phyloP scores from a whole-genome alignment of 2,888 invertebrate species.

The Erebia palarica region DNA sequence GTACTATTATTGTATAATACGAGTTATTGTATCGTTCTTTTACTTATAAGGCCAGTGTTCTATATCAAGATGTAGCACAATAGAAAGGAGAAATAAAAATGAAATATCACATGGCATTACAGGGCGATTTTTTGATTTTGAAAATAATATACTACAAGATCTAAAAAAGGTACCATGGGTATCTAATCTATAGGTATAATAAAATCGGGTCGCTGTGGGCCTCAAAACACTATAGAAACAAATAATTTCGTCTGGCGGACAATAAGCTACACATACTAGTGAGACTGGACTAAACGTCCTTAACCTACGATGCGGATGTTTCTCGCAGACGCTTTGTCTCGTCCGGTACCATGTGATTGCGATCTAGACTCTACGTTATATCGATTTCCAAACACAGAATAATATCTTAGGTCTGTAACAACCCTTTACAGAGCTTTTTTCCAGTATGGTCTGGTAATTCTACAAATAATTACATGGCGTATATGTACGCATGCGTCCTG shows the following conservation, averaged over 20 bases:
- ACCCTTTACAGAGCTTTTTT: not conserved
- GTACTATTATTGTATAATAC: not conserved
- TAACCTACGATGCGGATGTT: too few relatives aligned
- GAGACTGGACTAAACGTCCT: too few relatives aligned
- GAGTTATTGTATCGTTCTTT: constrained; percentile 2
- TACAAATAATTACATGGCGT: constrained; percentile 11
- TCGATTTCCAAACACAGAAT: too few relatives aligned
- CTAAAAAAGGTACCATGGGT: not conserved
- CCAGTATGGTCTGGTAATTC: not conserved
- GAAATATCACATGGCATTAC: constrained; percentile 33
- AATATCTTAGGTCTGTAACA: too few relatives aligned
- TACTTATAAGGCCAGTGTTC: constrained; percentile 18
- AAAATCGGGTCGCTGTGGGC: too few relatives aligned
- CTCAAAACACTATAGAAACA: too few relatives aligned
- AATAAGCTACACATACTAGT: too few relatives aligned
- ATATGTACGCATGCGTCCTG: constrained; percentile 25
- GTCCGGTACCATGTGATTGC: too few relatives aligned
- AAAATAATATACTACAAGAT: not conserved
- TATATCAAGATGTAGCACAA: constrained; percentile 27
- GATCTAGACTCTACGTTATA: too few relatives aligned
- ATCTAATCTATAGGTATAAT: too few relatives aligned
- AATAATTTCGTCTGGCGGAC: not conserved
- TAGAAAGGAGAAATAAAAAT: constrained; percentile 35
- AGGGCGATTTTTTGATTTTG: constrained; percentile 43
- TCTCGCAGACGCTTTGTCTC: too few relatives aligned